A percentile compares a stretch with the other conserved stretches of the same genome.
phyloP scores from a whole-genome alignment of 2,888 invertebrate genomes.

The Dicyrtomina minuta region DNA sequence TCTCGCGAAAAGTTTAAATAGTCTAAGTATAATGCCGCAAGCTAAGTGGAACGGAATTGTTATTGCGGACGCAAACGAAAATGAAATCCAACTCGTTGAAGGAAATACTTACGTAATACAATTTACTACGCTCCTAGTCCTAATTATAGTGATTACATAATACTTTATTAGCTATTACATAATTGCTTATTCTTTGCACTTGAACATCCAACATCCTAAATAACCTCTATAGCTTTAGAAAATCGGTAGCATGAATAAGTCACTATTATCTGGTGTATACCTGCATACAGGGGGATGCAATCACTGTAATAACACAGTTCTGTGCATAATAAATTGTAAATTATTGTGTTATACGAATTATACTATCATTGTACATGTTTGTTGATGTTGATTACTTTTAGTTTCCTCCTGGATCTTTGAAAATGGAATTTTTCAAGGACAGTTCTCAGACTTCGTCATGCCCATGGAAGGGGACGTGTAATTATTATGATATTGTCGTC shows the following conservation, averaged over 20 bases:
- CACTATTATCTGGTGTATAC: too few relatives aligned
- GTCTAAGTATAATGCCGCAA: conserved; percentile 28
- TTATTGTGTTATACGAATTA: not conserved
- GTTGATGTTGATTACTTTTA: conserved; percentile 15
- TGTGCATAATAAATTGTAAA: too few relatives aligned
- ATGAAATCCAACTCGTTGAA: conserved; percentile 34
- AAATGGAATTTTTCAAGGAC: conserved; percentile 40
- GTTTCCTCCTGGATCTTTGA: conserved; percentile 39
- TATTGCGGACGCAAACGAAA: conserved; percentile 38
- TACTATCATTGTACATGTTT: not conserved
- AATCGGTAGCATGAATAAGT: too few relatives aligned
- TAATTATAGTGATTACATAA: not conserved
- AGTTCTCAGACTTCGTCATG: conserved; percentile 33
- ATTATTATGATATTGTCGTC: conserved; percentile 43
- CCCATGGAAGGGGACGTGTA: conserved; percentile 45
- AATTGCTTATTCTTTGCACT: too few relatives aligned
- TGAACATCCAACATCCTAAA: too few relatives aligned
- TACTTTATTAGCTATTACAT: not conserved
- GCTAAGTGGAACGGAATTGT: conserved; percentile 40
- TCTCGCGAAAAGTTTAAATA: not conserved
- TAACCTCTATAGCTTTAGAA: too few relatives aligned
- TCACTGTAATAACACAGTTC: too few relatives aligned
- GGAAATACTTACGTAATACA: conserved; percentile 44
- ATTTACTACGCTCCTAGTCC: not conserved
- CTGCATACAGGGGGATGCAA: too few relatives aligned